A percentile compares a stretch with the other conserved stretches of the same genome.
Conservation (phyloP, 1,140 invertebrate species). For the Drosophila busckii region DNA sequence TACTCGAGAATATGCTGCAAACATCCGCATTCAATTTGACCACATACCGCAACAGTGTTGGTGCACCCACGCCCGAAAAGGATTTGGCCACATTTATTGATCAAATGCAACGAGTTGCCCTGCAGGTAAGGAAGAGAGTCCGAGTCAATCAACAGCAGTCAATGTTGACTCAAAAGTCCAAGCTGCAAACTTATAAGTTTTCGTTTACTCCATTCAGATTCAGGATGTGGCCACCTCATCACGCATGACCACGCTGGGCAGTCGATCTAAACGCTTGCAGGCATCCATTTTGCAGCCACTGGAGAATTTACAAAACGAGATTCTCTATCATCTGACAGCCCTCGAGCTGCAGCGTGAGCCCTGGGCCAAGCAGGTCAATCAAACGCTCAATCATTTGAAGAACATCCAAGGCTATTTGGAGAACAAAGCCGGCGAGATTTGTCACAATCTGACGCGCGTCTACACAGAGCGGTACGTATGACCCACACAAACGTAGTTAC, state of each 20-base stretch:
- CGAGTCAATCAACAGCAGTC: neutral
- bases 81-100: conserved; percentile 86
- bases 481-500: conserved; percentile 37
- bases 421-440: conserved; percentile 86
- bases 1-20: conserved; percentile 83
- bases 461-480: conserved; percentile 78
- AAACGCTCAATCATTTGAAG: conserved; percentile 85
- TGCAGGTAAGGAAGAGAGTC: conserved; percentile 81
- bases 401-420: conserved; percentile 87
- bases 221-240: conserved; percentile 83
- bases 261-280: conserved; percentile 83
- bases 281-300: conserved; percentile 83
- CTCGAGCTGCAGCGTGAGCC: conserved; percentile 86
- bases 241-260: conserved; percentile 83
- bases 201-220: conserved; percentile 42
- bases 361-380: conserved; percentile 82
- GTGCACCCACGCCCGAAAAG: conserved; percentile 84
- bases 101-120: conserved; percentile 86
- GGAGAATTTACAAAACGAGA: conserved; percentile 84
- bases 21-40: conserved; percentile 85
- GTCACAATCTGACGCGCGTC: conserved; percentile 79
- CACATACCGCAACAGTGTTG: conserved; percentile 82
- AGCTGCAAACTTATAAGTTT: neutral
- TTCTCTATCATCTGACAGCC: conserved; percentile 87
- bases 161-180: no score